Evolutionary conservation across 2,113 vertebrate genomes (phyloP).

Genomic region (Hippocampus barbouri): DNA sequence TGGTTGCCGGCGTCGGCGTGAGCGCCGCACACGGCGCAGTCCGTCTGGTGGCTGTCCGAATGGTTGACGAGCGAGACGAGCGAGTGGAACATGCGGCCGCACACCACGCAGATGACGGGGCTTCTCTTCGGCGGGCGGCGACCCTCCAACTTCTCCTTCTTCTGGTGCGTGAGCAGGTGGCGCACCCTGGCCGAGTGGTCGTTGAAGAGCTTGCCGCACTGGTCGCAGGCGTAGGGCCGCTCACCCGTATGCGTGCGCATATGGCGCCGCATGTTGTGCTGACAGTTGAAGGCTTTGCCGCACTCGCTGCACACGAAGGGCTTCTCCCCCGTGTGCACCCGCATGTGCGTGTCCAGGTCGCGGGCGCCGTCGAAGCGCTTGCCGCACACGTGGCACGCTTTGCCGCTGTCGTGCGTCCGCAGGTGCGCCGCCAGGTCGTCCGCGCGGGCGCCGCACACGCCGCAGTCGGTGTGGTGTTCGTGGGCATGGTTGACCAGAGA

Average conservation of each 20-base stretch:
- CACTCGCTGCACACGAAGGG: slow-evolving; percentile 56
- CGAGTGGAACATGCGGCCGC: slow-evolving; percentile 47
- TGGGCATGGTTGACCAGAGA: slow-evolving; percentile 51
- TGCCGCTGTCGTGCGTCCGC: slow-evolving; percentile 46
- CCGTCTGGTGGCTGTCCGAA: slow-evolving; percentile 29
- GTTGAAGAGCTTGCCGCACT: slow-evolving; percentile 47
- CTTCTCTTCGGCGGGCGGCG: not conserved
- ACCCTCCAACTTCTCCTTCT: not conserved
- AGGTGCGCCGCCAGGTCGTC: slow-evolving; percentile 38
- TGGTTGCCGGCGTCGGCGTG: slow-evolving; percentile 28
- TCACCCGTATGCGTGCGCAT: slow-evolving; percentile 47
- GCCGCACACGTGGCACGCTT: slow-evolving; percentile 46
- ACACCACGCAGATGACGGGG: slow-evolving; percentile 34
- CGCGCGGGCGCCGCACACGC: slow-evolving; percentile 29
- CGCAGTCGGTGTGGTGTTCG: slow-evolving; percentile 35
- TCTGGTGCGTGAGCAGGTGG: slow-evolving; percentile 33
- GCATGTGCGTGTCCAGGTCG: slow-evolving; percentile 48
- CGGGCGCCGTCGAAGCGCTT: slow-evolving; percentile 43
- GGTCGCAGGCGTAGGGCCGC: slow-evolving; percentile 47
- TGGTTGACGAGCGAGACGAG: slow-evolving; percentile 50
- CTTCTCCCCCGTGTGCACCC: slow-evolving; percentile 56
- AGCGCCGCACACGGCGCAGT: slow-evolving; percentile 41
- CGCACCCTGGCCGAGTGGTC: slow-evolving; percentile 48
- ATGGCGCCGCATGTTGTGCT: slow-evolving; percentile 61
- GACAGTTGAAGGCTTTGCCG: slow-evolving; percentile 58